phyloP scores from a whole-genome alignment of 2,113 vertebrate species.

The Baryphthengus martii region DNA sequence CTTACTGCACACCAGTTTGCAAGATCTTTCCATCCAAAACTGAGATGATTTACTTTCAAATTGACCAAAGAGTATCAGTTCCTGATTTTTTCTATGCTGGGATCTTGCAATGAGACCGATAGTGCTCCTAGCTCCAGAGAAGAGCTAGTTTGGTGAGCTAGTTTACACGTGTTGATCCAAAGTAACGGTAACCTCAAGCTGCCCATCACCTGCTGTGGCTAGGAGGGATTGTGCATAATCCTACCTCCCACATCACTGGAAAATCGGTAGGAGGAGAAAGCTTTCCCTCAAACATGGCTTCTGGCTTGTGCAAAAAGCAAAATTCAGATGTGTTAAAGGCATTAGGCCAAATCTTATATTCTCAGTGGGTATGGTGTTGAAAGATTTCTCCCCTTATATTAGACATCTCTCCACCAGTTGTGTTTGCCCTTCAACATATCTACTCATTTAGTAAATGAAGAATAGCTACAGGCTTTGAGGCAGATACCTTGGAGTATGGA shows the following conservation, averaged over 20 bases:
- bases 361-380: background rate
- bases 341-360: background rate
- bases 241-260: background rate
- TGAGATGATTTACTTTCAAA: background rate
- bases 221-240: background rate
- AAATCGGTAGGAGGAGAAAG: background rate
- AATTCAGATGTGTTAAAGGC: background rate
- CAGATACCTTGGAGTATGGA: background rate
- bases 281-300: background rate
- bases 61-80: background rate
- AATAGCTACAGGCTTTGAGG: background rate
- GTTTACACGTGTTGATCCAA: background rate
- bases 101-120: background rate
- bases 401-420: background rate
- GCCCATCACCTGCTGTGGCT: background rate
- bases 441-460: background rate
- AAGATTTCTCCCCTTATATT: background rate
- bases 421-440: background rate
- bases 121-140: background rate
- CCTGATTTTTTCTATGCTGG: background rate
- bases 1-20: background rate
- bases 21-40: background rate
- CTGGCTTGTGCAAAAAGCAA: background rate
- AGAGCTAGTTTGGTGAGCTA: too few relatives aligned
- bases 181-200: background rate